Evolutionary conservation across 2,888 invertebrate genomes (phyloP), one percentile per base, ranked within the genome.

Genomic region (Anodontia alba): DNA sequence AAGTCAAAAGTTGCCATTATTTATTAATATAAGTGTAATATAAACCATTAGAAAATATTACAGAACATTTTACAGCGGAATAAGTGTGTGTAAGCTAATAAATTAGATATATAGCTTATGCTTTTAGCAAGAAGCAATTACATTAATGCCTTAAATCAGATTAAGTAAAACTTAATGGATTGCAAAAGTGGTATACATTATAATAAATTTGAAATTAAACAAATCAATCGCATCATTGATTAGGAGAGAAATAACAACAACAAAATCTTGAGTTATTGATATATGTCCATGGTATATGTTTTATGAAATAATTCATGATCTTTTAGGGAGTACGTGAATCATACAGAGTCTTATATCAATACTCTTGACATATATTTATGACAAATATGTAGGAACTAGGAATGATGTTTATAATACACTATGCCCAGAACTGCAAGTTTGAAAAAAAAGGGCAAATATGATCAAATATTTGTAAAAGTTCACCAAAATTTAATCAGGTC

Each of bases 201-300:
- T 23, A 62, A 31, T 62, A 62, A 62, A 62, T 62, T 3, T 62
- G 62, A 62, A 62, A 62, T 62, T 62, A 62, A 62, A 62, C 62
- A 33, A 62, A 62, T 62, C 62, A 33, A 29, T 62, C 20, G 62
- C 17, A 62, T 62, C 62, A 62, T 12, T 62, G 31, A 33, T 62
- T 62, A 33, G 17, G 17, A 62, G 7, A 10, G 62, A 46, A 46
- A 15, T 46, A 46, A 12, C 17, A 20, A 46, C 17, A 46, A 46
- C 8, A 46, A 20, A 20, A 10, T 10, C 15, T 10, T 42, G 42
- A 42, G 8, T 10, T 42, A 7, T 42, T 42, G 15, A 10, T 42
- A 42, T 42, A 42, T n/a, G n/a, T n/a, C n/a, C n/a, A n/a, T n/a
- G n/a, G n/a, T n/a, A n/a, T n/a, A n/a, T n/a, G n/a, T n/a, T n/a